Evolutionary conservation across 2,113 vertebrate genomes (phyloP), one percentile per base, ranked within the genome.

Genomic region (Microtus oregoni): DNA sequence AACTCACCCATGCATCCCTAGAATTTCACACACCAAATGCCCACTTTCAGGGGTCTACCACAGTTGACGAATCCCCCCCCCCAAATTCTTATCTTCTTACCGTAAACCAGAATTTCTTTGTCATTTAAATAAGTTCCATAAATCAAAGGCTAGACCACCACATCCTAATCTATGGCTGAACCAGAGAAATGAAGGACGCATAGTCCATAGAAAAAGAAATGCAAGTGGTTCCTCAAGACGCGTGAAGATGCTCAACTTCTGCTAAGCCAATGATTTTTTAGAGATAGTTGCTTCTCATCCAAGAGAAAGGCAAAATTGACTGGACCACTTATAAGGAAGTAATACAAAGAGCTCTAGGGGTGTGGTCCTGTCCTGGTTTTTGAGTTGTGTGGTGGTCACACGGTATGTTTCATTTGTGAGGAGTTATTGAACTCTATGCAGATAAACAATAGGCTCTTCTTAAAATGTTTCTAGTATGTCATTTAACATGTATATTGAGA

Each of bases 131-230:
- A 73, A 50, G 8, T 10, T 95, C 32, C 72, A 65, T 19, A 91
- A 72, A 92, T 79, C 38, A 32, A 88, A 19, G 5, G 77, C 24
- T 35, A 70, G 90, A 89, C 38, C 10, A 81, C 14, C 13, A 67
- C 15, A 81, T 9, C n/a, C 38, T 75, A 52, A 67, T 52, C 55
- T 94, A 90, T 65, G 38, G 73, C 52, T 38, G n/a, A 19, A 17
- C 83, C 86, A 78, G 75, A 81, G 50, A 91, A 11, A 41, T 7
- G 44, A 30, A 28, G 50, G 50, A 68, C 3, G 19, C 17, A 35
- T 3, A 52, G 30, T 94, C 81, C 72, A 67, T 1, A 96, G 73
- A 72, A 92, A 94, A 93, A 90, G 20, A 94, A 63, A 82, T 6
- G 20, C 13, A 82, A 70, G 38, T 50, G 35, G 11, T n/a, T 68